Base-by-base conservation (phyloP, 2,888 invertebrate species). In the Pristionchus maxplancki region DNA sequence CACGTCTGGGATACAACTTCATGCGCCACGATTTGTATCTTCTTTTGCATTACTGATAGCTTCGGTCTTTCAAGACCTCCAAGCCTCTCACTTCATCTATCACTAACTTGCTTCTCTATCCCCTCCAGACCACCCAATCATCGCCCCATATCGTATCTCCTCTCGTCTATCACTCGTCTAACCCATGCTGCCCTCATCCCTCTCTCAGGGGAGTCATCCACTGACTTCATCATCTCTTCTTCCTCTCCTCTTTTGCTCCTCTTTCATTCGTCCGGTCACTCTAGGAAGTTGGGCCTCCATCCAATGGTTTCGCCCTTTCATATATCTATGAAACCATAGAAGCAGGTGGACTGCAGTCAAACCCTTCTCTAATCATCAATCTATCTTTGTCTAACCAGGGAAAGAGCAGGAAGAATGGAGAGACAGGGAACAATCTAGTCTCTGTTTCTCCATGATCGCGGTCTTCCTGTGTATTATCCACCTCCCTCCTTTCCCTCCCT, bases 161-260 rank as follows among this genome's bases (percentile, higher is more conserved):
- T 74, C 53, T 58, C 82, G 31, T 82, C 53, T 82, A 82, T 82
- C 82, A 82, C 34, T 50, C 53, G 20, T 58, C 71, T 58, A 40
- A 71, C 78, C 78, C 71, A 37, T 71, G 34, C 50, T 71, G 53
- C 50, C 82, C 82, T 58, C 82, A 44, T 50, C 82, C 20, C 53
- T 53, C 82, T 58, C 53, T 58, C 82, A 28, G n/a, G 78, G 78
- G 78, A 78, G 78, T 78, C 78, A 78, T 82, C 53, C 50, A 50
- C 82, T 58, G 50, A 50, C 82, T 82, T 82, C 82, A 82, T 82
- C 82, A 82, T 82, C 82, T 44, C 82, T 34, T 50, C 53, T 82
- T 58, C 50, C 8, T 50, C 34, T 28, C 17, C 82, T 44, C 81
- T 81, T 81, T 31, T 28, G n/a, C 82, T 53, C 82, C n/a, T 20